Conservation (phyloP, 2,888 invertebrate species). For the Ethmia dodecea region DNA sequence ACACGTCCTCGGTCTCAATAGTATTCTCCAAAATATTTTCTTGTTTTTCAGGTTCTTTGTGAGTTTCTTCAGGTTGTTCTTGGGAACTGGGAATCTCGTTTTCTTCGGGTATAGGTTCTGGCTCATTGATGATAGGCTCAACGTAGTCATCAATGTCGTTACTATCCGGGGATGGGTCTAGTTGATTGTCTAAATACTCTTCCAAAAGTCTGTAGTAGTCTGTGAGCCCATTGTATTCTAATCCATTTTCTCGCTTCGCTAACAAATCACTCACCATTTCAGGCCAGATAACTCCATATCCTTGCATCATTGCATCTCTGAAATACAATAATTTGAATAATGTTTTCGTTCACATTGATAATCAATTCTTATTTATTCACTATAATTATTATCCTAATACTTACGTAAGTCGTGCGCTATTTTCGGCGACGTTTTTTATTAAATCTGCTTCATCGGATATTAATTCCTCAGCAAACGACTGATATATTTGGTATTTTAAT, state of each 20-base stretch:
- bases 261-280: constrained; percentile 68
- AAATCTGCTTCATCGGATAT: constrained; percentile 61
- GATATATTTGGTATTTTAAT: constrained; percentile 76
- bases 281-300: constrained; percentile 61
- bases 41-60: constrained; percentile 26
- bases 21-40: constrained; percentile 41
- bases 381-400: no score
- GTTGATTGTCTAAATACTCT: constrained; percentile 70
- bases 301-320: constrained; percentile 67
- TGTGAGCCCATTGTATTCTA: constrained; percentile 68
- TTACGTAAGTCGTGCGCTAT: constrained; percentile 60
- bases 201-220: constrained; percentile 76
- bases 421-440: constrained; percentile 53
- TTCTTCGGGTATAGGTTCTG: constrained; percentile 32
- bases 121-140: constrained; percentile 39
- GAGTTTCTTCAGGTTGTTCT: constrained; percentile 24
- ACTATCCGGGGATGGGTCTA: constrained; percentile 45
- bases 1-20: constrained; percentile 50
- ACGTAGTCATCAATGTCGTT: constrained; percentile 47
- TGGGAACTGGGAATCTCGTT: constrained; percentile 39
- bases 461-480: constrained; percentile 68
- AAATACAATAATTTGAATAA: constrained; percentile 16
- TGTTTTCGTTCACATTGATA: no score
- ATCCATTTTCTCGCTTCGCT: constrained; percentile 60
- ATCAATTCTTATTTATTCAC: no score